Conservation (phyloP, 1,140 invertebrate species). For the Pseudomyrmex concolor region DNA sequence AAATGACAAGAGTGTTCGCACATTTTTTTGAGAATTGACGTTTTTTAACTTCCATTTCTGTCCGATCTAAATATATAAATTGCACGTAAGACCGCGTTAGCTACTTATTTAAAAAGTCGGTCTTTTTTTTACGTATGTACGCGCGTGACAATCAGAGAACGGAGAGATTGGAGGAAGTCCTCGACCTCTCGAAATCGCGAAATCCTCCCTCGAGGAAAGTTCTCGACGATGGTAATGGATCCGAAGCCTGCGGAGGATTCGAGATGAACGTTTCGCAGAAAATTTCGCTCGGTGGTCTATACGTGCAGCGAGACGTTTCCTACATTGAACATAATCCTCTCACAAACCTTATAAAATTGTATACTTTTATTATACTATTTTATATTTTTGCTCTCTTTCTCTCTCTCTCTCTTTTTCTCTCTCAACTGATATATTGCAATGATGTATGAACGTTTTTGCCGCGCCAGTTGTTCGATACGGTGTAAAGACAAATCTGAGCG, state of each 20-base stretch:
- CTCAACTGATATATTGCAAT: background rate
- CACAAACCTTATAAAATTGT: conserved; percentile 13
- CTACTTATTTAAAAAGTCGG: conserved; percentile 37
- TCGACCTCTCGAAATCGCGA: conserved; percentile 57
- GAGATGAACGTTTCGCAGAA: conserved; percentile 57
- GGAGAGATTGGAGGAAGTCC: conserved; percentile 39
- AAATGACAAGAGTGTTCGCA: background rate
- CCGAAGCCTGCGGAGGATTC: conserved; percentile 4
- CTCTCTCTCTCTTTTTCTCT: no score
- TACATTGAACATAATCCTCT: conserved; percentile 25
- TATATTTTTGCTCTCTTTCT: no score
- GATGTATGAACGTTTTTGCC: background rate
- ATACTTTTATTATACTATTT: conserved; percentile 11
- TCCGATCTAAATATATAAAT: conserved; percentile 11
- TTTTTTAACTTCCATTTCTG: background rate
- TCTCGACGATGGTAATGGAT: conserved; percentile 60
- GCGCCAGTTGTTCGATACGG: background rate
- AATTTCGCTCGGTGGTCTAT: conserved; percentile 59
- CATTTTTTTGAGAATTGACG: background rate
- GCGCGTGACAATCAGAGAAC: conserved; percentile 43
- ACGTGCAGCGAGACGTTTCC: background rate
- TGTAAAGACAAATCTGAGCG: background rate
- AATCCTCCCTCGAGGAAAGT: conserved; percentile 48
- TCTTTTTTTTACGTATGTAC: conserved; percentile 1
- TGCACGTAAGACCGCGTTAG: background rate